These are phyloP conservation scores for Rhadina sibilatrix DNA, from an alignment of 2,113 vertebrate species.

Conservation along the genomic window DNA sequence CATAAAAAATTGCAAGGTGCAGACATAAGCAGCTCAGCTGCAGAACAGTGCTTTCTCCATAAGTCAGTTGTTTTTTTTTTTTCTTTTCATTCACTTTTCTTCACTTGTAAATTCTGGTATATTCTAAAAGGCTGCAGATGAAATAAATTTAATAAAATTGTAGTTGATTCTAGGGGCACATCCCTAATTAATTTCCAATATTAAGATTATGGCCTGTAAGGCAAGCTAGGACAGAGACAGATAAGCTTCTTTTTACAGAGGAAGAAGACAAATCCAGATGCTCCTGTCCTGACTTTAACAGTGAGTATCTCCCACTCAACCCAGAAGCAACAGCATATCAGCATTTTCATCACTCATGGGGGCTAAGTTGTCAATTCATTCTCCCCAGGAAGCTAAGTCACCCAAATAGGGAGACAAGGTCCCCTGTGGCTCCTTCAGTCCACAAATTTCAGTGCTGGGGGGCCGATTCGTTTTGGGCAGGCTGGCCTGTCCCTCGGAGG, in stretches of 20 bases:
- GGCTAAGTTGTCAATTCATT: background rate
- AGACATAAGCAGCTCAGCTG: background rate
- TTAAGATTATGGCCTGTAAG: background rate
- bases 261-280: background rate
- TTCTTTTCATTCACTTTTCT: background rate
- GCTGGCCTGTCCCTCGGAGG: background rate
- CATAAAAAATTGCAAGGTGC: background rate
- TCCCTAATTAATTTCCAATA: background rate
- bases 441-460: background rate
- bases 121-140: background rate
- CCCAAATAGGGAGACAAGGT: background rate
- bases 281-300: background rate
- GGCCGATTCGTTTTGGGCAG: background rate
- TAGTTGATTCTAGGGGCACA: background rate
- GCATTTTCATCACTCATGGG: background rate
- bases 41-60: background rate
- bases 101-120: background rate
- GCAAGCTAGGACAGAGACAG: background rate
- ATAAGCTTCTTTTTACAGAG: background rate
- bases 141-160: background rate
- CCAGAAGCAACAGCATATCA: background rate
- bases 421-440: background rate
- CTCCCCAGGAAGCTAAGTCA: background rate
- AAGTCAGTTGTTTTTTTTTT: background rate
- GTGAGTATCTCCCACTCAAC: background rate